These are phyloP conservation scores for Gibbula magus DNA, from an alignment of 2,888 invertebrate species.

Conservation along the genomic window DNA sequence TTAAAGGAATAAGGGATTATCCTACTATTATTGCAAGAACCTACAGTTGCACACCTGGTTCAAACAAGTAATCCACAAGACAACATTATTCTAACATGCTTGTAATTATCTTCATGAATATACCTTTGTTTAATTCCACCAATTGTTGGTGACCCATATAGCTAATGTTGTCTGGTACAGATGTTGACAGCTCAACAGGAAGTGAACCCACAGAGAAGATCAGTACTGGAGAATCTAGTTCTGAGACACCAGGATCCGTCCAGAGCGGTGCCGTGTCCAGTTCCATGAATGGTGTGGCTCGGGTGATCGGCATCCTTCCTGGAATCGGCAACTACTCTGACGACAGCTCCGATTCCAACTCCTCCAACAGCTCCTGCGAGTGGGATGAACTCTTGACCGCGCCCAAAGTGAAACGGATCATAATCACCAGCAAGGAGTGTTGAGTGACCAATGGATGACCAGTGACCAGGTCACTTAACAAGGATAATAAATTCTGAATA, in stretches of 20 bases:
- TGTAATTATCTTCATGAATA: too few species aligned
- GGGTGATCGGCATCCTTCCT: conserved; percentile 63
- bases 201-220: neutral
- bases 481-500: too few species aligned
- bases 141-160: neutral
- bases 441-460: neutral
- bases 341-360: conserved; percentile 58
- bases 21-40: too few species aligned
- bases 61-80: too few species aligned
- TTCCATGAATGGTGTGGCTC: conserved; percentile 34
- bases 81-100: too few species aligned
- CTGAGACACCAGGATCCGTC: too few species aligned
- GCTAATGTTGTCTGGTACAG: neutral
- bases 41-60: too few species aligned
- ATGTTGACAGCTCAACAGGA: neutral
- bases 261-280: neutral
- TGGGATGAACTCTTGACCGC: conserved; percentile 33
- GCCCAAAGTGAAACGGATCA: neutral
- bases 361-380: conserved; percentile 63
- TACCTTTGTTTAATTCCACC: neutral
- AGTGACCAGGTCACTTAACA: too few species aligned
- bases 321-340: conserved; percentile 59
- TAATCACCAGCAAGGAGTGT: neutral
- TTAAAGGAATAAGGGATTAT: too few species aligned
- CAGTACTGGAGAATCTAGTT: neutral